Conservation (phyloP, 2,797 vertebrate genomes). For the Platyrinchus mystaceus region DNA sequence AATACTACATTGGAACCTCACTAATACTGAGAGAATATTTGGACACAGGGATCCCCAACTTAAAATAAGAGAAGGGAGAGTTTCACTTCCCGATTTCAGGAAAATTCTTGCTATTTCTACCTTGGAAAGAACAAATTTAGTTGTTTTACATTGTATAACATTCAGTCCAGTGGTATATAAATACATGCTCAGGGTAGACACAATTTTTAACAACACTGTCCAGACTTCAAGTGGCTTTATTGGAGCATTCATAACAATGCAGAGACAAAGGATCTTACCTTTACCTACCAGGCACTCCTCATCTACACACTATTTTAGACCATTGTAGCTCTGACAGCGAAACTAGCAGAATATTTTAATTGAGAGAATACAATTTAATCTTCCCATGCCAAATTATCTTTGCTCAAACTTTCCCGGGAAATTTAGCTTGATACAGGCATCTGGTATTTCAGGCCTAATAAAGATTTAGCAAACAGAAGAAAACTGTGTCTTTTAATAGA, state of each 20-base stretch:
- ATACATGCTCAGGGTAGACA: background rate
- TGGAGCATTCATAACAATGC: background rate
- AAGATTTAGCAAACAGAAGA: background rate
- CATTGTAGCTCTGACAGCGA: background rate
- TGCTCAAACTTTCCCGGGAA: background rate
- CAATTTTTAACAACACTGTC: background rate
- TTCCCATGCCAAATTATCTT: background rate
- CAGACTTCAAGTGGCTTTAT: background rate
- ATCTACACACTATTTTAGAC: background rate
- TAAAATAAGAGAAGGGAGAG: background rate
- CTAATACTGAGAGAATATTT: background rate
- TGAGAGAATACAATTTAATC: background rate
- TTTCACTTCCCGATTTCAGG: background rate
- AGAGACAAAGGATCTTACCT: background rate
- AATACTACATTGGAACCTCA: background rate
- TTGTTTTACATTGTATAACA: background rate
- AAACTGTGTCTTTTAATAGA: background rate
- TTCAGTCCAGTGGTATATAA: background rate
- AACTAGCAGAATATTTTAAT: background rate
- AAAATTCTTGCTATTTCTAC: background rate
- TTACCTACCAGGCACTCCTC: background rate
- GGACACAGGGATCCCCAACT: rapidly evolving
- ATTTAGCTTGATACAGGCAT: background rate
- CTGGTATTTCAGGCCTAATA: background rate
- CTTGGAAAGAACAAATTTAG: background rate